Evolutionary conservation across 2,888 invertebrate genomes (phyloP), one percentile per base, ranked within the genome.

Genomic region (Stegophylla sp.): DNA sequence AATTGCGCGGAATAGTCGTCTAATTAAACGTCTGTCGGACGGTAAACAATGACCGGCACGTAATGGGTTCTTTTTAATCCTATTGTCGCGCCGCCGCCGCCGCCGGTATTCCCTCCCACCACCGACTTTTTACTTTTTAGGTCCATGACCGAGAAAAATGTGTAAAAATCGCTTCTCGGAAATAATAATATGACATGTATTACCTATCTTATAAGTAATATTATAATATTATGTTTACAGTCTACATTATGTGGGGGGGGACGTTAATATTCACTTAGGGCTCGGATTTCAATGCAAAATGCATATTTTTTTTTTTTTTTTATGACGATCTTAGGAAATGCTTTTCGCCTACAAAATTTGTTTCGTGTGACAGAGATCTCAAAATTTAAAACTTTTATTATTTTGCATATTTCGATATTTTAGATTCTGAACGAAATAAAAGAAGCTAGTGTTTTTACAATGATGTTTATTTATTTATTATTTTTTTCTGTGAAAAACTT

Each of bases 131-230:
- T 23, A 43, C n/a, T 23, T 67, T 56, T 67, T 67, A 67, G 76
- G 67, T 77, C 43, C 67, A 66, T 77, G 76, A 77, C 76, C 76
- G 76, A 77, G 76, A 66, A 77, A 77, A 77, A 77, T 77, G 23
- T 77, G n/a, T n/a, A 67, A 41, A 67, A 67, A 67, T 67, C 56
- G 28, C 26, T 77, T 67, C 66, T 77, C 12, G 15, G 66, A 76
- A 76, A 73, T 61, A 61, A 61, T 74, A 48, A 5, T n/a, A n/a
- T n/a, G n/a, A n/a, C n/a, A n/a, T 45, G 20, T 61, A 26, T 53
- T 20, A 17, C 9, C 53, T 17, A n/a, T 17, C 53, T 5, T 51
- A 20, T 7, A 53, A n/a, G 23, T 23, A 20, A 9, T 45, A 45
- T 45, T 45, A 12, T 45, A 45, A 9, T 9, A 9, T 45, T 45